Conservation (phyloP, 2,888 invertebrate species). For the Drosophila nr. fundita region DNA sequence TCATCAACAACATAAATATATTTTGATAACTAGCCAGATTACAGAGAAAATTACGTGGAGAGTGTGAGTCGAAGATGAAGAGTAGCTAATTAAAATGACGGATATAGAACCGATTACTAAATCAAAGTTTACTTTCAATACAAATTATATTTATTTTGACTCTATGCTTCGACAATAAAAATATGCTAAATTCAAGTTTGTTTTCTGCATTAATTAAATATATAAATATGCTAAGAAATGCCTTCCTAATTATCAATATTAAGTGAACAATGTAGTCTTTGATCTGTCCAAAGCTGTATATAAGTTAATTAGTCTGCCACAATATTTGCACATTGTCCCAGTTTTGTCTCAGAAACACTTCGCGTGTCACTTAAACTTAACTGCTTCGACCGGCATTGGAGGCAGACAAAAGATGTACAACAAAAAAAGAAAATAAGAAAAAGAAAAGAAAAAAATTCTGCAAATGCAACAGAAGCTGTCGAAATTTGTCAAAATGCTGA, state of each 20-base stretch:
- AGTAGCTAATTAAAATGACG: not conserved
- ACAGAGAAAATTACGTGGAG: not conserved
- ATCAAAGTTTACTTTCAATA: not conserved
- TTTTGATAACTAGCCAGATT: not conserved
- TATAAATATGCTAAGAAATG: not conserved
- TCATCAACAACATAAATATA: not conserved
- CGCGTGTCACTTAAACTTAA: constrained; percentile 28
- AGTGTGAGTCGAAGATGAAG: not conserved
- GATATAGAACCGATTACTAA: not conserved
- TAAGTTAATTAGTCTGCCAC: constrained; percentile 17
- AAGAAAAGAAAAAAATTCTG: not conserved
- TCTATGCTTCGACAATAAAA: no score
- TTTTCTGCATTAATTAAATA: no score
- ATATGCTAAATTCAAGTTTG: no score
- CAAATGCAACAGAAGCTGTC: constrained; percentile 21
- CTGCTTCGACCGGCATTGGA: not conserved
- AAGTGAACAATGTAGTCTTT: not conserved
- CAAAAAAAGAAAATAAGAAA: not conserved
- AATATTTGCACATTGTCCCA: constrained; percentile 68
- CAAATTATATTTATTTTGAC: not conserved
- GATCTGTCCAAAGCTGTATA: constrained; percentile 12
- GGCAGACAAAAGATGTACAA: constrained; percentile 6
- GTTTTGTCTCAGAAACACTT: constrained; percentile 54
- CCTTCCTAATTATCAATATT: not conserved
- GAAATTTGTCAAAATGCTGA: not conserved